Conservation (phyloP, 2,888 invertebrate species). For the Mythimna pallens region DNA sequence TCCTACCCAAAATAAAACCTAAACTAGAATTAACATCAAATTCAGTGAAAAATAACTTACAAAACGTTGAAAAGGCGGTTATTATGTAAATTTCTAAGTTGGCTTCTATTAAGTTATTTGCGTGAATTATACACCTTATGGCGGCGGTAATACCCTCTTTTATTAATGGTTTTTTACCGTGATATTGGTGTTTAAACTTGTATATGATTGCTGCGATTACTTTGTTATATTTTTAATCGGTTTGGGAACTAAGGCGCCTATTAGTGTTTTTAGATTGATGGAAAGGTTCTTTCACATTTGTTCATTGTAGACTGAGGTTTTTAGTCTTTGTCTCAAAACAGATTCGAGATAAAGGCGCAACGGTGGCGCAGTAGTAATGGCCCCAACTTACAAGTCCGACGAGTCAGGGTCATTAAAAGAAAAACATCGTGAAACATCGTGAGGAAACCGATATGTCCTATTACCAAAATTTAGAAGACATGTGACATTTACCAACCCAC, state of each 20-base stretch:
- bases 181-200: slow-evolving; percentile 64
- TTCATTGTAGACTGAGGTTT: neutral
- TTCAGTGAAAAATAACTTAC: slow-evolving; percentile 68
- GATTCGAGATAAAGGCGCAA: too few relatives aligned
- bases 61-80: slow-evolving; percentile 68
- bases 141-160: slow-evolving; percentile 71
- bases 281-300: neutral
- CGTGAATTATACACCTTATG: slow-evolving; percentile 75
- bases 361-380: too few relatives aligned
- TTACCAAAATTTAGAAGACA: too few relatives aligned
- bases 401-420: too few relatives aligned
- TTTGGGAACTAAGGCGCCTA: slow-evolving; percentile 15
- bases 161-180: slow-evolving; percentile 70
- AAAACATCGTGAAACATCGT: too few relatives aligned
- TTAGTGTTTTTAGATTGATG: slow-evolving; percentile 24
- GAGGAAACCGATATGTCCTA: too few relatives aligned
- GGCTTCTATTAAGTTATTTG: slow-evolving; percentile 78
- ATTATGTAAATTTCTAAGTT: slow-evolving; percentile 76
- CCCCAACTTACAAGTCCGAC: too few relatives aligned
- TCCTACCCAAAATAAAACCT: too few relatives aligned
- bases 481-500: too few relatives aligned
- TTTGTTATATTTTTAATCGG: slow-evolving; percentile 23
- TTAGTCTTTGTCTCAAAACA: neutral
- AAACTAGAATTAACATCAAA: slow-evolving; percentile 47
- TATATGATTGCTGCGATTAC: slow-evolving; percentile 52